Conservation (phyloP, 2,888 invertebrate species). For the Pseudococcus viburni region DNA sequence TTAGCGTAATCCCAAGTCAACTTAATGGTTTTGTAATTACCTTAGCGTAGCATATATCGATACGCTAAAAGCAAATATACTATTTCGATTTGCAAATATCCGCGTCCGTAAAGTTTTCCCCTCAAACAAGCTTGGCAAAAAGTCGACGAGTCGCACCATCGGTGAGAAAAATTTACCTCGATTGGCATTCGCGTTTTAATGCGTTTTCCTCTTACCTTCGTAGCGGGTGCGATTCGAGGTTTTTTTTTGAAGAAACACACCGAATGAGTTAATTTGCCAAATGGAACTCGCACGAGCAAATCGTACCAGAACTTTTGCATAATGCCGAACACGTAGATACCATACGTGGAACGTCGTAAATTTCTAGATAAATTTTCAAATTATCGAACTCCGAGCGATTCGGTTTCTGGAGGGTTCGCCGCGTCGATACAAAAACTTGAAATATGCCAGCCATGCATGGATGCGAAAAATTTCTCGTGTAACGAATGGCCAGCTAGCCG, state of each 20-base stretch:
- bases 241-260: constrained; percentile 6
- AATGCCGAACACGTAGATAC: constrained; percentile 51
- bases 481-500: neutral
- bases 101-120: neutral
- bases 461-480: neutral
- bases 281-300: constrained; percentile 23
- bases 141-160: neutral
- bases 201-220: neutral
- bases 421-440: constrained; percentile 28
- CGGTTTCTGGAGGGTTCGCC: neutral
- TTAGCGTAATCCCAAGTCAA: constrained; percentile 17
- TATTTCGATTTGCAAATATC: constrained; percentile 24
- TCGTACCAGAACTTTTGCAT: constrained; percentile 48
- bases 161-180: neutral
- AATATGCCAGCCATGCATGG: neutral
- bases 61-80: constrained; percentile 38
- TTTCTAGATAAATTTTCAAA: constrained; percentile 50
- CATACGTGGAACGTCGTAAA: constrained; percentile 51
- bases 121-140: constrained; percentile 3
- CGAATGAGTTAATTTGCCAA: constrained; percentile 50
- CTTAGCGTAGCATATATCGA: constrained; percentile 4
- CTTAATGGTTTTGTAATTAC: constrained; percentile 34
- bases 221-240: neutral
- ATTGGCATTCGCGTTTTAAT: constrained; percentile 37
- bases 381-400: constrained; percentile 18